A percentile compares a stretch with the other conserved stretches of the same genome.
phyloP scores from a whole-genome alignment of 1,140 invertebrate genomes.

The Pogonomyrmex barbatus region DNA sequence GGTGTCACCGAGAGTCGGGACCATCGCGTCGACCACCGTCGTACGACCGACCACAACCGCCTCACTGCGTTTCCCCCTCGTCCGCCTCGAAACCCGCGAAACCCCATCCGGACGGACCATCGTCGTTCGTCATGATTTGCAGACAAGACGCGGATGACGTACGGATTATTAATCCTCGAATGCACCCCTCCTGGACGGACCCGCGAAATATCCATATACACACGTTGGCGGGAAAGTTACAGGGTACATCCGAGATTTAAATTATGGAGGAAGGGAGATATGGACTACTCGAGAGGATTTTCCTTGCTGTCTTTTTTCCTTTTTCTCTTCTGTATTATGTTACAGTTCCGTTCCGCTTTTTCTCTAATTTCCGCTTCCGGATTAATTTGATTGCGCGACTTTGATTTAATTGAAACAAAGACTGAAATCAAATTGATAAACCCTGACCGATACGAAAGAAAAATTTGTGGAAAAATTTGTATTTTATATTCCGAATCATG shows the following conservation, averaged over 20 bases:
- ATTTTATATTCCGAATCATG: not conserved
- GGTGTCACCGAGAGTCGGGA: conserved; percentile 65
- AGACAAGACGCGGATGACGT: conserved; percentile 30
- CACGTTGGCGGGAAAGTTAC: not conserved
- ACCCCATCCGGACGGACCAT: conserved; percentile 8
- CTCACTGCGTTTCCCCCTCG: conserved; percentile 45
- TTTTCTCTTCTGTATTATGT: not conserved
- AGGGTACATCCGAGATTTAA: conserved; percentile 1
- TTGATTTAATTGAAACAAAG: not conserved
- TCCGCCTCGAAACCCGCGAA: conserved; percentile 11
- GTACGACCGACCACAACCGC: conserved; percentile 14
- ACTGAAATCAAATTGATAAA: not conserved
- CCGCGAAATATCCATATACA: not conserved
- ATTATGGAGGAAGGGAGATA: not conserved
- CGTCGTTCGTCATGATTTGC: conserved; percentile 1
- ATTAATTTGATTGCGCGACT: not conserved
- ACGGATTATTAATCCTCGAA: conserved; percentile 11
- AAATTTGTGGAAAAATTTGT: not conserved
- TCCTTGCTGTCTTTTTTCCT: not conserved
- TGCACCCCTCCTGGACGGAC: not conserved
- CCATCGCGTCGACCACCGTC: conserved; percentile 60
- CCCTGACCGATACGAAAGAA: not conserved
- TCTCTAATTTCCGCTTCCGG: not conserved
- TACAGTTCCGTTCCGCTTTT: not conserved
- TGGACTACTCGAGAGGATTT: conserved; percentile 42